Evolutionary conservation across 2,888 invertebrate species (phyloP), one percentile per base, ranked within the genome.

Genomic region (Ophioninae sp.): DNA sequence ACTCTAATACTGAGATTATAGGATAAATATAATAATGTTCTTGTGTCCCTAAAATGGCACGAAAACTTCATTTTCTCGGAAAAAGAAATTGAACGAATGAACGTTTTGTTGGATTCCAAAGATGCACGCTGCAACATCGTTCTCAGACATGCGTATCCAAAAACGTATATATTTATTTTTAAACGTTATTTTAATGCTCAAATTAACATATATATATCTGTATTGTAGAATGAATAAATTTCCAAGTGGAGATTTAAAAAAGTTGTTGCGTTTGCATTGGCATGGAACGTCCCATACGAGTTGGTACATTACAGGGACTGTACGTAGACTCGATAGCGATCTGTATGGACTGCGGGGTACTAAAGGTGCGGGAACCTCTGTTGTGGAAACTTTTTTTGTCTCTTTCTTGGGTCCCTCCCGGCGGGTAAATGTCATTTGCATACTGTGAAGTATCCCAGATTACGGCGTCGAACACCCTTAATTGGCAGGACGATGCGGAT

Each of bases 371-470:
- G 56, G 79, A 72, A 70, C 30, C 50, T 10, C 44, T n/a, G 67
- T 70, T 44, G 39, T 67, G 72, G 41, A 76, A 79, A 76, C 39
- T 81, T 72, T 17, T 7, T 7, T 37, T 17, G 20, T 6, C 37
- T 50, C 39, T 30, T 13, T 62, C 70, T 69, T 50, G 21, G 13
- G n/a, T 64, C n/a, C 41, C 23, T 37, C 41, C 57, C 39, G 30
- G 64, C 62, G 37, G 64, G 68, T 67, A 79, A 39, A 61, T 41
- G 30, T 70, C 81, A 88, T 89, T 88, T 86, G 87, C 88, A 88
- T 89, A 87, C 87, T 84, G 76, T 80, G 67, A 81, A 87, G 87
- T 89, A 88, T 88, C 74, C 84, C 84, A 86, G 88, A 88, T 89
- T 88, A 87, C 87, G 86, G 82, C 85, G 85, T 83, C 80, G 85